Percentiles rank a stretch among this genome's conserved stretches.
phyloP scores from a whole-genome alignment of 2,113 vertebrate genomes.

The Euleptes europaea region DNA sequence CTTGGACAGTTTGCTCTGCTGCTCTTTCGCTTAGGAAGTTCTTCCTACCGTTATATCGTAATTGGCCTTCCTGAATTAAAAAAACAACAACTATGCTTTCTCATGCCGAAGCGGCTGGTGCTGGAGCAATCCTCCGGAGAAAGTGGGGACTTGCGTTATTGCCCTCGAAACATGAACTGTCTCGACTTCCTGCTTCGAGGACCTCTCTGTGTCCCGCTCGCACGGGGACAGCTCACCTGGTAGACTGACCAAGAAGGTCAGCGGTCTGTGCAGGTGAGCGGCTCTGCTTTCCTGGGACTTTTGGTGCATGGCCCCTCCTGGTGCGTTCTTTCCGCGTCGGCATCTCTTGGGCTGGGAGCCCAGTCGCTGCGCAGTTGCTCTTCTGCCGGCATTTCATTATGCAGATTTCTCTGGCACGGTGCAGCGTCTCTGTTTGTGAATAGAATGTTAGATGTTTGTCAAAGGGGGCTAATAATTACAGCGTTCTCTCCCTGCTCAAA shows the following conservation, averaged over 20 bases:
- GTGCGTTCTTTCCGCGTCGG: background rate
- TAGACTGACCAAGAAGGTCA: background rate
- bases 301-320: background rate
- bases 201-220: background rate
- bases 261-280: no score
- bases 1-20: no score
- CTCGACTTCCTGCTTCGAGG: no score
- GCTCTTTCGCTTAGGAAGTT: no score
- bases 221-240: background rate
- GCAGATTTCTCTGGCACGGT: background rate
- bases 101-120: no score
- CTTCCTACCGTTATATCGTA: no score
- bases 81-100: no score
- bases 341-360: background rate
- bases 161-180: no score
- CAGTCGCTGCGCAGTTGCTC: rapidly evolving
- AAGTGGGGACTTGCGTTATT: no score
- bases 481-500: background rate
- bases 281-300: background rate
- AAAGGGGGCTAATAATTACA: background rate
- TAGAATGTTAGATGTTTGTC: background rate
- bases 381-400: background rate
- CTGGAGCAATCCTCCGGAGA: no score
- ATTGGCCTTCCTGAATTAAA: no score
- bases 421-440: background rate